Conservation (phyloP, 2,797 vertebrate species). For the Anas acuta region DNA sequence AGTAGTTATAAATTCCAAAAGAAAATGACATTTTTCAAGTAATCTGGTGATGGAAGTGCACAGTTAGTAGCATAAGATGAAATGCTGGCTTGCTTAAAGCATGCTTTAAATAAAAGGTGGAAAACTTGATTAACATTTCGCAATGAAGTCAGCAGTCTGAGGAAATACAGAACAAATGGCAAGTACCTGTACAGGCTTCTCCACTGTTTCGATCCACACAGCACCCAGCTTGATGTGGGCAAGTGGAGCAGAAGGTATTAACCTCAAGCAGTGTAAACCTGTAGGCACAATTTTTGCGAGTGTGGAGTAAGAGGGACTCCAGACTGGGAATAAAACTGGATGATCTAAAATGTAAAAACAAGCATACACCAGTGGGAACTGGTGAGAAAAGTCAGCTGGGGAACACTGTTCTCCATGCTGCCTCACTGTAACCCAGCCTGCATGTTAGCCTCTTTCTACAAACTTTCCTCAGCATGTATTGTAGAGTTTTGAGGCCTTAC, state of each 20-base stretch:
- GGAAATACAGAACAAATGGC: slow-evolving; percentile 24
- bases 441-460: neutral
- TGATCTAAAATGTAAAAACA: neutral
- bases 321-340: neutral
- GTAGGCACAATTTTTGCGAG: neutral
- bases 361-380: neutral
- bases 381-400: neutral
- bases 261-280: neutral
- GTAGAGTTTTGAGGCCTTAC: neutral
- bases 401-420: neutral
- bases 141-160: neutral
- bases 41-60: neutral
- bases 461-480: neutral
- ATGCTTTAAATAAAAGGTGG: slow-evolving; percentile 24
- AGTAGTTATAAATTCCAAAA: neutral
- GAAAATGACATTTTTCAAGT: neutral
- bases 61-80: neutral
- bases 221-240: neutral
- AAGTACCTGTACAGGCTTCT: slow-evolving; percentile 27
- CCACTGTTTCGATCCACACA: neutral
- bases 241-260: neutral
- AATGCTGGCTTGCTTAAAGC: neutral
- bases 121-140: slow-evolving; percentile 19
- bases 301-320: neutral
- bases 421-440: neutral